phyloP scores from a whole-genome alignment of 2,888 invertebrate species.

The Dorcus parallelipipedus region DNA sequence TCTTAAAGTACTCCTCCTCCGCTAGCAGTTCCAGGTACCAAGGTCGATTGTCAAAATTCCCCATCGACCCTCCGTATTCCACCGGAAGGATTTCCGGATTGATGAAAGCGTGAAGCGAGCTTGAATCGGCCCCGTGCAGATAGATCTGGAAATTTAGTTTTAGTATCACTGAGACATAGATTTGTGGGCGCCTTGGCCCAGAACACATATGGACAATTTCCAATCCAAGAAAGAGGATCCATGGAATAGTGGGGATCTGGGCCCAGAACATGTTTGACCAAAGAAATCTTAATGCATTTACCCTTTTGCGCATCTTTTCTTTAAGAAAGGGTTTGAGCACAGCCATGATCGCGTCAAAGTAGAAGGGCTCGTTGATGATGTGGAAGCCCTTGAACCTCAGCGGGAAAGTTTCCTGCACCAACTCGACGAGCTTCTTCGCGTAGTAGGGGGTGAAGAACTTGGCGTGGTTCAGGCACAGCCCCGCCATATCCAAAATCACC shows the following conservation, averaged over 20 bases:
- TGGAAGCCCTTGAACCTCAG: slow-evolving; percentile 51
- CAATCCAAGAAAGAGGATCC: no score
- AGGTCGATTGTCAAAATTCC: slow-evolving; percentile 43
- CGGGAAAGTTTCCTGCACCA: slow-evolving; percentile 53
- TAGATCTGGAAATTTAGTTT: slow-evolving; percentile 44
- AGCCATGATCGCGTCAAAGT: slow-evolving; percentile 54
- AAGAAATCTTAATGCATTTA: slow-evolving; percentile 38
- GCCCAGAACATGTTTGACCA: no score
- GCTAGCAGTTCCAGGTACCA: slow-evolving; percentile 46
- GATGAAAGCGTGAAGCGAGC: slow-evolving; percentile 55
- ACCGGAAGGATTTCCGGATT: slow-evolving; percentile 52
- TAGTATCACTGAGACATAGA: no score
- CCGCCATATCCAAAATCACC: slow-evolving; percentile 47
- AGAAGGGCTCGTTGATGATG: slow-evolving; percentile 51
- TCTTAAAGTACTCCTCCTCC: slow-evolving; percentile 46
- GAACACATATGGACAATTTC: no score
- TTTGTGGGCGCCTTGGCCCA: no score
- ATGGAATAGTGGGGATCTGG: no score
- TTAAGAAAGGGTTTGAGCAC: slow-evolving; percentile 80
- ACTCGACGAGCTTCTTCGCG: slow-evolving; percentile 48
- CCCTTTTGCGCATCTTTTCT: slow-evolving; percentile 74
- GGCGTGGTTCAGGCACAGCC: slow-evolving; percentile 51
- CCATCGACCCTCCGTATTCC: slow-evolving; percentile 59
- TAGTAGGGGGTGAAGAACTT: slow-evolving; percentile 53
- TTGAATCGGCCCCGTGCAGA: slow-evolving; percentile 55